Evolutionary conservation across 2,888 invertebrate genomes (phyloP).

Genomic region (Tanytarsus gracilentus): DNA sequence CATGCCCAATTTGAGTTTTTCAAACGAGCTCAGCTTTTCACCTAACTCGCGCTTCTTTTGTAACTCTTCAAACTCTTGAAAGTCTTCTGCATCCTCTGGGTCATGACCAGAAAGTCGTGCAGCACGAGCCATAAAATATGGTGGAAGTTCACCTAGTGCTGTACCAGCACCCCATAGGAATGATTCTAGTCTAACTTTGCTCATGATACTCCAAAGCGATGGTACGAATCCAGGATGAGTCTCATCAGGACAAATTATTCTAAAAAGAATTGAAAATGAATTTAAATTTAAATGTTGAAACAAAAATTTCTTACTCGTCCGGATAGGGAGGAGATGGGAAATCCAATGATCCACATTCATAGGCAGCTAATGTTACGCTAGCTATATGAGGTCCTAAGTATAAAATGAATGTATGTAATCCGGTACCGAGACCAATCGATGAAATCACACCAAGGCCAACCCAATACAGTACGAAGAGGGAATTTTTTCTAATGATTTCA

Average conservation of each 20-base stretch:
- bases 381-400: constrained; percentile 99
- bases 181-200: constrained; percentile 88
- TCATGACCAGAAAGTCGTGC: constrained; percentile 62
- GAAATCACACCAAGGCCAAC: constrained; percentile 88
- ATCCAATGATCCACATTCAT: constrained; percentile 88
- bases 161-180: constrained; percentile 98
- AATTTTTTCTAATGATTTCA: constrained; percentile 39
- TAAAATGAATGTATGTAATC: constrained; percentile 95
- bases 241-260: constrained; percentile 83
- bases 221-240: constrained; percentile 55
- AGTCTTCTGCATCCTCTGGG: constrained; percentile 57
- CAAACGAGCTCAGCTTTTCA: constrained; percentile 54
- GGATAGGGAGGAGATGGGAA: constrained; percentile 99
- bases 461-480: constrained; percentile 65
- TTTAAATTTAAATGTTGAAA: constrained; percentile 6
- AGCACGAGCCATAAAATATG: constrained; percentile 99
- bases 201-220: constrained; percentile 87
- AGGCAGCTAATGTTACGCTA: constrained; percentile 93
- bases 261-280: constrained; percentile 42
- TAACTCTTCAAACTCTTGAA: constrained; percentile 64
- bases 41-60: constrained; percentile 52
- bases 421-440: constrained; percentile 95
- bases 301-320: constrained; percentile 62
- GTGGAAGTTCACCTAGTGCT: constrained; percentile 96
- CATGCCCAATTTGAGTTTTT: constrained; percentile 74